These are phyloP conservation scores for Scaptomyza flava DNA, from an alignment of 2,888 invertebrate genomes.

Conservation along the genomic window DNA sequence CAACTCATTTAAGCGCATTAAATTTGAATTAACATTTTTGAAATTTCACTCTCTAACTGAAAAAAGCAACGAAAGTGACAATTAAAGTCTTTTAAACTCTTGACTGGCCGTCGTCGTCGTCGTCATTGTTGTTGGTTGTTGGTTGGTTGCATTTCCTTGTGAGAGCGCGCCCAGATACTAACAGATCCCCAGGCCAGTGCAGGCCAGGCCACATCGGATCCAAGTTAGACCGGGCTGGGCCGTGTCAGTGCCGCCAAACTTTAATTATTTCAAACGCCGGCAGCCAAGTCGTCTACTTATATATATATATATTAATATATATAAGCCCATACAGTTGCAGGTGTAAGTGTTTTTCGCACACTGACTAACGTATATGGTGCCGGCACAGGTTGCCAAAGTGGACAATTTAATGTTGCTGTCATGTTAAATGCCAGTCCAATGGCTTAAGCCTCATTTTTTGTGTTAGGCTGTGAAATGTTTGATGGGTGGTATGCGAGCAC, in stretches of 20 bases:
- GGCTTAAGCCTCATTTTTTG: constrained; percentile 77
- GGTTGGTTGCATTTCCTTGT: constrained; percentile 66
- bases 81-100: constrained; percentile 59
- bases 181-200: constrained; percentile 35
- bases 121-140: constrained; percentile 3
- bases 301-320: constrained; percentile 25
- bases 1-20: constrained; percentile 72
- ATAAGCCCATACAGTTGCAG: constrained; percentile 4
- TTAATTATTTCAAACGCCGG: constrained; percentile 66
- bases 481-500: constrained; percentile 66
- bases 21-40: constrained; percentile 74
- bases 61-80: constrained; percentile 69
- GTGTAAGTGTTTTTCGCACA: constrained; percentile 12
- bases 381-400: constrained; percentile 78
- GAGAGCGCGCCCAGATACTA: constrained; percentile 51
- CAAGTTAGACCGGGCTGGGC: constrained; percentile 27
- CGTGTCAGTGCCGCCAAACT: constrained; percentile 55
- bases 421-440: constrained; percentile 78
- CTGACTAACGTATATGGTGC: constrained; percentile 55
- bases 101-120: constrained; percentile 20
- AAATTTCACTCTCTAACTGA: constrained; percentile 56
- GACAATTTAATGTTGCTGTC: constrained; percentile 79
- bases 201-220: constrained; percentile 11
- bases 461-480: constrained; percentile 53
- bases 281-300: constrained; percentile 33